A percentile compares a stretch with the other conserved stretches of the same genome.
phyloP scores from a whole-genome alignment of 1,140 invertebrate species.

The Aphelenchoides fujianensis region DNA sequence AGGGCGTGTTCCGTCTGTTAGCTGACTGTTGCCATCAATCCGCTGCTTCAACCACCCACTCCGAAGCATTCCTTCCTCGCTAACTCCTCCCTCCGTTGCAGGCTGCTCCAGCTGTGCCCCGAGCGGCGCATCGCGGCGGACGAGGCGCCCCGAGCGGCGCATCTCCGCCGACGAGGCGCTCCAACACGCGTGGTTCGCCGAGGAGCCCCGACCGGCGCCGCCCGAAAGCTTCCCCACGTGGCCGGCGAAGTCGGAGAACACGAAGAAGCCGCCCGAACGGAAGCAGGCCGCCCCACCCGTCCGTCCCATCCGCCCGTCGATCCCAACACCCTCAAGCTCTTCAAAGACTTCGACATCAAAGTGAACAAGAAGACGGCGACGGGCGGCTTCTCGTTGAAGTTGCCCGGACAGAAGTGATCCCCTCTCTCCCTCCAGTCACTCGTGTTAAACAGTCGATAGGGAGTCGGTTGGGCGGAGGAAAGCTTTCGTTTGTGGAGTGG shows the following conservation, averaged over 20 bases:
- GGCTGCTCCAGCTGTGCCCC: constrained; percentile 67
- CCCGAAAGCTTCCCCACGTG: constrained; percentile 98
- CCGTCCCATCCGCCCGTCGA: no score
- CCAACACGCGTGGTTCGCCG: constrained; percentile 81
- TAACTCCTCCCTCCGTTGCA: constrained; percentile 78
- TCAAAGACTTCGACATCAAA: not conserved
- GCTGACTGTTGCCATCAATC: no score
- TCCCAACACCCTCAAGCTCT: not conserved
- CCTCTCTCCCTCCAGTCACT: no score
- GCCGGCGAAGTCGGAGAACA: constrained; percentile 88
- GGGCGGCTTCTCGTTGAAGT: not conserved
- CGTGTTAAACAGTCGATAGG: no score
- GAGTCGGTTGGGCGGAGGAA: no score
- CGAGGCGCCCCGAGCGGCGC: no score
- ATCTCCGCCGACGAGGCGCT: no score
- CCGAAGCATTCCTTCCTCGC: no score
- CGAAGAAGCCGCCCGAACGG: constrained; percentile 84
- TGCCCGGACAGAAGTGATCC: not conserved
- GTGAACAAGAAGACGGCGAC: not conserved
- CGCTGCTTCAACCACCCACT: no score
- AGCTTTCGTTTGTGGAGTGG: no score
- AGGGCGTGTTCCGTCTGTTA: no score
- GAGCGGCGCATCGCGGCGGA: constrained; percentile 82
- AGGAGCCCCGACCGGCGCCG: constrained; percentile 84
- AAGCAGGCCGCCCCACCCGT: constrained; percentile 76